Base-by-base conservation (phyloP, 2,797 vertebrate species). In the Alfaro cultratus region DNA sequence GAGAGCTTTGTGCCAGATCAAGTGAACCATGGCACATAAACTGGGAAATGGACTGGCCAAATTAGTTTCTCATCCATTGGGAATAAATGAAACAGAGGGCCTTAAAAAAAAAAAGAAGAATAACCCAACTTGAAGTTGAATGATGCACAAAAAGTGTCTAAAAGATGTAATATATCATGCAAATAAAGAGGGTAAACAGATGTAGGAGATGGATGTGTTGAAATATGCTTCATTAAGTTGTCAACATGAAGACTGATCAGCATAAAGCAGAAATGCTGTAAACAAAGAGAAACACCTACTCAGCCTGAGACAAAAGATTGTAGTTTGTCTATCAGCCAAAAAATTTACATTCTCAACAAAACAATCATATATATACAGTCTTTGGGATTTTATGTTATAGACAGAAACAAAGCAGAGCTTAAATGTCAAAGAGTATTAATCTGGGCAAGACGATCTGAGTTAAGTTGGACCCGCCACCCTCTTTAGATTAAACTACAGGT, bases 271-370 rank as follows among this genome's bases (percentile, higher is more conserved):
- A 45, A 4, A 72, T 31, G 36, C 71, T 45, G 34, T 46, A 36
- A 45, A 57, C 18, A 41, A 53, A 43, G 7, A 39, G 21, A 77
- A 68, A 45, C 36, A 21, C 41, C 34, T 26, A 7, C 21, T 76
- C 43, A 78, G 67, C 67, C 76, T 57, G 18, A 78, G 41, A 67
- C 64, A 77, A 7, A 49, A 49, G 7, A 31, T 21, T 18, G 11
- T 55, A n/a, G 34, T 29, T 75, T 75, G n/a, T 62, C 29, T 1
- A 46, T 21, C 18, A 64, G n/a, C 29, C 18, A 29, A 16, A 68
- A 29, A 21, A 68, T 15, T 5, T 46, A 47, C 26, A 16, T 21
- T 23, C 18, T 15, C 55, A 29, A 60, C 18, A 43, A 34, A 49
- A 51, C 47, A 21, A 16, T 46, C 41, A n/a, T 47, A 13, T 31